Evolutionary conservation across 2,888 invertebrate genomes (phyloP).

Genomic region (Tineola bisselliella): DNA sequence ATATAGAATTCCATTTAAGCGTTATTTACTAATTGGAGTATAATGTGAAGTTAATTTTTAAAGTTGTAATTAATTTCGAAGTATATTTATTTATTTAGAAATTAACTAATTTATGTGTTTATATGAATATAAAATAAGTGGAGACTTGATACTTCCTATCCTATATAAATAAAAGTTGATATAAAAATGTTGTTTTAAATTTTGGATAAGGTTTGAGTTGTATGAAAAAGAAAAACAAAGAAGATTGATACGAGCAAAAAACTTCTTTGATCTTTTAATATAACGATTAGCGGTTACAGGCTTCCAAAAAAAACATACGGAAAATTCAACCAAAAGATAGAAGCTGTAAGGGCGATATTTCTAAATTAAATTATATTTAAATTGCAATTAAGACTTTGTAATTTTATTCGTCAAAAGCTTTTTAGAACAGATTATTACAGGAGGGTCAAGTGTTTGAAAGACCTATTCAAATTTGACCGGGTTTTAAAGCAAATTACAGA

Average conservation of each 20-base stretch:
- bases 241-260: slow-evolving; percentile 15
- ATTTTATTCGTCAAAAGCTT: not conserved
- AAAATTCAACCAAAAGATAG: not conserved
- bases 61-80: too few relatives aligned
- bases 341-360: not conserved
- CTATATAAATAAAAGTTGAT: too few relatives aligned
- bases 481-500: too few relatives aligned
- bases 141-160: too few relatives aligned
- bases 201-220: not conserved
- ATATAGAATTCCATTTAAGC: too few relatives aligned
- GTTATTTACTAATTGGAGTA: too few relatives aligned
- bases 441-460: not conserved
- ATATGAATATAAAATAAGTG: too few relatives aligned
- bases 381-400: not conserved
- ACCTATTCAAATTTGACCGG: not conserved
- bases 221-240: not conserved
- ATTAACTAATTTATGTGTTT: too few relatives aligned
- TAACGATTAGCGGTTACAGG: slow-evolving; percentile 14
- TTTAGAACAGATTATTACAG: not conserved
- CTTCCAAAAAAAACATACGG: not conserved
- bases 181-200: not conserved
- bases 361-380: not conserved
- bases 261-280: slow-evolving; percentile 17
- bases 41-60: too few relatives aligned
- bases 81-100: too few relatives aligned